Evolutionary conservation across 2,888 invertebrate genomes (phyloP), one percentile per base, ranked within the genome.

Genomic region (Nineta flava): DNA sequence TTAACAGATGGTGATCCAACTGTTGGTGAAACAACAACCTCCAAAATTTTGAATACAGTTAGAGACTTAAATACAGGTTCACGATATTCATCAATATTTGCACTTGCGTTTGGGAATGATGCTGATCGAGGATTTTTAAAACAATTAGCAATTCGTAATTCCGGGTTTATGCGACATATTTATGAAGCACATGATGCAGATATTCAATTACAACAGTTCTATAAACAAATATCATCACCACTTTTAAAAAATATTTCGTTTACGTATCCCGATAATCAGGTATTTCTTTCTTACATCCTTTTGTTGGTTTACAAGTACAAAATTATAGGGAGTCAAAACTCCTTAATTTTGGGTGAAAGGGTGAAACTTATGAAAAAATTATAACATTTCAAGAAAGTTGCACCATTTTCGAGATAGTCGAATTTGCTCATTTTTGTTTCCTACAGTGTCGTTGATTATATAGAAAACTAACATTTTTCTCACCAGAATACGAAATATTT

Each of bases 111-210:
- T 59, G 84, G 84, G 2, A 72, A 74, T 51, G 78, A 76, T 51
- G 81, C 82, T 0, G 79, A 83, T 61, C 74, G 76, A 56, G 65
- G 70, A 17, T 79, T 84, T 62, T 64, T 86, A 17, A 75, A 78
- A 57, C 76, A 76, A 59, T 60, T 85, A 43, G 76, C 83, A 0
- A 65, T 77, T 15, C 73, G 75, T 52, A 83, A 82, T 64, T 69
- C 69, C 31, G 85, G 82, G 4, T 79, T 81, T 62, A 75, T 79
- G 57, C 68, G 81, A 2, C 77, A 78, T 61, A 83, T 86, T 55
- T 83, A 83, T 65, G 81, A 80, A 61, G 79, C 76, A n/a, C 71
- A 79, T 0, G 82, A 82, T 61, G 79, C 82, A 2, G 72, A 75
- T 53, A 62, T 78, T 41, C 83, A 84, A 62, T 67, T 85, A 43